Evolutionary conservation across 2,888 invertebrate species (phyloP).

Genomic region (Chironomus riparius): DNA sequence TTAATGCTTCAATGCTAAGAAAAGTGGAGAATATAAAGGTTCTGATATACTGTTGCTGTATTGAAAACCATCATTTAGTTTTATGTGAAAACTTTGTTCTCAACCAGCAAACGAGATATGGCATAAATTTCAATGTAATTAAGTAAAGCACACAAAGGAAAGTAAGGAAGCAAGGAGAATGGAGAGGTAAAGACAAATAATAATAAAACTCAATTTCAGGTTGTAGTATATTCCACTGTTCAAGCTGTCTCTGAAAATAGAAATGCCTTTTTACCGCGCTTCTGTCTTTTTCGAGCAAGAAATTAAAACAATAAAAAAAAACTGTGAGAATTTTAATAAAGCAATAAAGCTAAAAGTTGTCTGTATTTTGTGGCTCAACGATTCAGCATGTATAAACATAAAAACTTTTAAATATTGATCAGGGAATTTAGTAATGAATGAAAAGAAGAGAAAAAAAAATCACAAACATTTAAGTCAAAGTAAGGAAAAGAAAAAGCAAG

Average conservation of each 20-base stretch:
- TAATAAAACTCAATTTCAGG: not conserved
- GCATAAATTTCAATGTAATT: constrained; percentile 20
- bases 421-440: not conserved
- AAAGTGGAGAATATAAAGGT: not conserved
- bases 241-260: too few relatives aligned
- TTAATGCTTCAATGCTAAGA: not conserved
- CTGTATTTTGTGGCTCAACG: too few relatives aligned
- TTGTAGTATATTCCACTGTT: too few relatives aligned
- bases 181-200: not conserved
- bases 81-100: not conserved
- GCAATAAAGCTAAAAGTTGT: too few relatives aligned
- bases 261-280: too few relatives aligned
- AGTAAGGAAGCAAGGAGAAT: not conserved
- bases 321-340: too few relatives aligned
- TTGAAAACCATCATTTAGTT: not conserved
- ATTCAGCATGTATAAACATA: not conserved
- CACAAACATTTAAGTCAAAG: not conserved
- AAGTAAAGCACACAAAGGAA: not conserved
- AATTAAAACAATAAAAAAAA: too few relatives aligned
- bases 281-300: too few relatives aligned
- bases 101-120: not conserved
- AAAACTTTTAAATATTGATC: not conserved
- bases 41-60: not conserved
- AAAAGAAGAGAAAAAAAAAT: not conserved
- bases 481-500: not conserved